These are phyloP conservation scores for Plebejus melissa DNA, from an alignment of 2,888 invertebrate species.

Conservation along the genomic window DNA sequence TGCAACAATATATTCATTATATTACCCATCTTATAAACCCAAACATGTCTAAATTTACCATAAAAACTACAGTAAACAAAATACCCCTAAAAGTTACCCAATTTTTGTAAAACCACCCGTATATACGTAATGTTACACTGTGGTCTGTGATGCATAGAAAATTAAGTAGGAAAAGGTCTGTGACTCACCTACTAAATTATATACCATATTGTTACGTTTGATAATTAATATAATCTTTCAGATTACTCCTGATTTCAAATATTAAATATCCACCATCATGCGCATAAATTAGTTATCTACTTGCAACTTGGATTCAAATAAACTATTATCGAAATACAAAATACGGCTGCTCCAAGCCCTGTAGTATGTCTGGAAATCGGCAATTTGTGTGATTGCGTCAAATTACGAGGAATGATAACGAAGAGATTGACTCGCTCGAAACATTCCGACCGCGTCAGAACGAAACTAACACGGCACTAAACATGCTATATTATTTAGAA, in stretches of 20 bases:
- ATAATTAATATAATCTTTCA: background rate
- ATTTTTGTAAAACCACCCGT: too few relatives aligned
- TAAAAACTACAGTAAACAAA: too few relatives aligned
- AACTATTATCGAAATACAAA: background rate
- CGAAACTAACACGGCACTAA: background rate
- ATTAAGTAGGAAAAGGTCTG: background rate
- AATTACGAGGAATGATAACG: constrained; percentile 6
- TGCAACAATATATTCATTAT: too few relatives aligned
- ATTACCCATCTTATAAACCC: too few relatives aligned
- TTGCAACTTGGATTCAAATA: background rate
- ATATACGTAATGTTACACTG: background rate
- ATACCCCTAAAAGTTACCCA: too few relatives aligned
- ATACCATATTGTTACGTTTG: background rate
- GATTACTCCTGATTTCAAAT: background rate
- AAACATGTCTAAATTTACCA: too few relatives aligned
- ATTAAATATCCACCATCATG: background rate
- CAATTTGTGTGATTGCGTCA: background rate
- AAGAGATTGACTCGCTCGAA: constrained; percentile 17
- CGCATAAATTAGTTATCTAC: background rate
- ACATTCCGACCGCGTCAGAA: constrained; percentile 16
- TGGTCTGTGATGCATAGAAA: background rate
- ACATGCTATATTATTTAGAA: constrained; percentile 18
- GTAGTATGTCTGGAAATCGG: background rate
- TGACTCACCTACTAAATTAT: background rate
- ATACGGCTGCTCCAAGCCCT: background rate